Evolutionary conservation across 37 sponge, comb jelly and placozoan species (phyloP).

Genomic region (Petrosia ficiformis): DNA sequence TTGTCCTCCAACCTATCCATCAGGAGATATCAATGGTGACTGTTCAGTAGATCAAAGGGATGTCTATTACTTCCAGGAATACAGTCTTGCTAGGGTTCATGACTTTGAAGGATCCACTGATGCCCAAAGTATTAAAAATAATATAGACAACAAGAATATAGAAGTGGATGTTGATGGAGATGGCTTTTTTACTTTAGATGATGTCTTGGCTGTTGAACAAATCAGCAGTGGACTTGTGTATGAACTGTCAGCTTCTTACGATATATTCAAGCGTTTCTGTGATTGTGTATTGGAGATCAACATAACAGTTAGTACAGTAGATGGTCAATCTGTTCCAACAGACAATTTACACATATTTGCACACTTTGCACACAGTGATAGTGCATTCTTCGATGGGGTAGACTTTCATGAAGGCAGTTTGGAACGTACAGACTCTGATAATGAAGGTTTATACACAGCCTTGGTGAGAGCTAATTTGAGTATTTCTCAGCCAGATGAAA

Average conservation of each 20-base stretch:
- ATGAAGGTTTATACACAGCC: neutral
- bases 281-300: conserved; percentile 15
- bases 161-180: conserved; percentile 44
- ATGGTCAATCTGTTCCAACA: conserved; percentile 9
- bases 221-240: conserved; percentile 21
- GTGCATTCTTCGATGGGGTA: conserved; percentile 33
- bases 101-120: conserved; percentile 31
- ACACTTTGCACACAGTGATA: conserved; percentile 25
- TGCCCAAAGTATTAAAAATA: conserved; percentile 11
- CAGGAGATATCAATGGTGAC: conserved; percentile 65
- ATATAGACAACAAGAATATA: neutral
- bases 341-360: conserved; percentile 29
- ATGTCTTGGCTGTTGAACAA: conserved; percentile 31
- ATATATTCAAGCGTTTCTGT: neutral
- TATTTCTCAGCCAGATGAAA: conserved; percentile 13
- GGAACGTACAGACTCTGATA: neutral
- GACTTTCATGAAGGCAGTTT: conserved; percentile 11
- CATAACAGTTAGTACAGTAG: conserved; percentile 8
- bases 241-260: neutral
- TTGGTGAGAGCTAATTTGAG: conserved; percentile 4
- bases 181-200: conserved; percentile 26
- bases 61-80: conserved; percentile 35
- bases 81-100: conserved; percentile 24
- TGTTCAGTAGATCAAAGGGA: conserved; percentile 64
- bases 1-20: neutral